Percentiles rank a stretch among this genome's conserved stretches.
phyloP scores from a whole-genome alignment of 2,888 invertebrate genomes.

The Bellardia bayeri region DNA sequence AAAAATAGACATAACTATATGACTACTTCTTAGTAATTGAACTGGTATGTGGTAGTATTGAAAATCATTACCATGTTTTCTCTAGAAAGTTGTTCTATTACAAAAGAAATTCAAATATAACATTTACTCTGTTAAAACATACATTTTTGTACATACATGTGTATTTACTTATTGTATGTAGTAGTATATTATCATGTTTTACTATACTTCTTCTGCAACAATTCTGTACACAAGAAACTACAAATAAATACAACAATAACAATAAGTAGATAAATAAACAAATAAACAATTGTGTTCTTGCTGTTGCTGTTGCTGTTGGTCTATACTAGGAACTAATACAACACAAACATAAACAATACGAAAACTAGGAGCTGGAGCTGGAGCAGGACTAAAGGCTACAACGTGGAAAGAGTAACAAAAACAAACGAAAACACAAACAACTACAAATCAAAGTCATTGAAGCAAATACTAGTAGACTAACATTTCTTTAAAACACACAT shows the following conservation, averaged over 20 bases:
- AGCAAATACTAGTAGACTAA: slow-evolving; percentile 69
- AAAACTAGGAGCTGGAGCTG: slow-evolving; percentile 4
- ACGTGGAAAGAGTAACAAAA: not conserved
- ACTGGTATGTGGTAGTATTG: no score
- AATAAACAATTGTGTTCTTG: slow-evolving; percentile 57
- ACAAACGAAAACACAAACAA: slow-evolving; percentile 58
- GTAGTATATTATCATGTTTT: slow-evolving; percentile 48
- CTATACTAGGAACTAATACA: slow-evolving; percentile 59
- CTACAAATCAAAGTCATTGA: slow-evolving; percentile 74
- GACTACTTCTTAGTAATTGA: no score
- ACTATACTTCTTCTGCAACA: not conserved
- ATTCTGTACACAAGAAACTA: slow-evolving; percentile 15
- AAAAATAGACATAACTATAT: no score
- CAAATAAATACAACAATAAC: slow-evolving; percentile 30
- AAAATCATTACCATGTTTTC: no score
- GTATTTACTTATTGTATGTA: slow-evolving; percentile 16
- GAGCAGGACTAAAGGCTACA: not conserved
- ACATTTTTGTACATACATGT: not conserved
- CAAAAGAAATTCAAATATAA: not conserved
- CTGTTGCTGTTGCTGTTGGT: slow-evolving; percentile 8
- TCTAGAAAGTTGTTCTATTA: no score
- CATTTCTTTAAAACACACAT: slow-evolving; percentile 29
- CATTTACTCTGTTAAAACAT: slow-evolving; percentile 9
- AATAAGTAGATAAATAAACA: slow-evolving; percentile 70
- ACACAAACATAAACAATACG: slow-evolving; percentile 65